Conservation (phyloP, 2,113 vertebrate species). For the Pituophis catenifer region DNA sequence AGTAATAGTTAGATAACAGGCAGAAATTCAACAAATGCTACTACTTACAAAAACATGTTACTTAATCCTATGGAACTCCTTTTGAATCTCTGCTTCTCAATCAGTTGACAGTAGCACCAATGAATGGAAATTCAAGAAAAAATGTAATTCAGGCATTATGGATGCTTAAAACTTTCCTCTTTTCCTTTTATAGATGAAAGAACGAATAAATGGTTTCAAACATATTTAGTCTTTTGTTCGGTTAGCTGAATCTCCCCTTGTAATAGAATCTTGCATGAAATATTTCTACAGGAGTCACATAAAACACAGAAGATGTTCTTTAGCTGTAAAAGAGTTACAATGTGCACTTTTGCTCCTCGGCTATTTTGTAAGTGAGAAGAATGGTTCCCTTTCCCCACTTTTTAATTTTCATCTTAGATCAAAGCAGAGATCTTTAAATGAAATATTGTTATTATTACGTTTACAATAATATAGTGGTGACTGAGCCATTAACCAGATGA, state of each 20-base stretch:
- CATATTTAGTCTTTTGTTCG: not conserved
- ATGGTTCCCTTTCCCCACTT: not conserved
- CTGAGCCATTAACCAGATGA: not conserved
- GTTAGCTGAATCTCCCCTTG: not conserved
- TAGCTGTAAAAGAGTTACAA: not conserved
- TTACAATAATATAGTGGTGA: not conserved
- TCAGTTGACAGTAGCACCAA: not conserved
- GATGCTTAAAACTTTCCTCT: not conserved
- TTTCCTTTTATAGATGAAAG: not conserved
- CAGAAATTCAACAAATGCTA: not conserved
- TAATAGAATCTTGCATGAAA: not conserved
- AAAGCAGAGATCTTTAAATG: not conserved
- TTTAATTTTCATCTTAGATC: not conserved
- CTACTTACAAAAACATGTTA: not conserved
- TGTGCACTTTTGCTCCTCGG: not conserved
- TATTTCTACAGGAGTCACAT: not conserved
- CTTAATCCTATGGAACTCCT: not conserved
- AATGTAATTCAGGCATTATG: not conserved
- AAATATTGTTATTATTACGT: not conserved
- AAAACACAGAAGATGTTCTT: not conserved
- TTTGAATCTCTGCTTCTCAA: not conserved
- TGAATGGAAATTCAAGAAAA: not conserved
- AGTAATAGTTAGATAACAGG: not conserved
- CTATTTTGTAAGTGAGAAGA: conserved; percentile 19
- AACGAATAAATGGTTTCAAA: not conserved